Evolutionary conservation across 2,113 vertebrate genomes (phyloP).

Genomic region (Rhombomys opimus): DNA sequence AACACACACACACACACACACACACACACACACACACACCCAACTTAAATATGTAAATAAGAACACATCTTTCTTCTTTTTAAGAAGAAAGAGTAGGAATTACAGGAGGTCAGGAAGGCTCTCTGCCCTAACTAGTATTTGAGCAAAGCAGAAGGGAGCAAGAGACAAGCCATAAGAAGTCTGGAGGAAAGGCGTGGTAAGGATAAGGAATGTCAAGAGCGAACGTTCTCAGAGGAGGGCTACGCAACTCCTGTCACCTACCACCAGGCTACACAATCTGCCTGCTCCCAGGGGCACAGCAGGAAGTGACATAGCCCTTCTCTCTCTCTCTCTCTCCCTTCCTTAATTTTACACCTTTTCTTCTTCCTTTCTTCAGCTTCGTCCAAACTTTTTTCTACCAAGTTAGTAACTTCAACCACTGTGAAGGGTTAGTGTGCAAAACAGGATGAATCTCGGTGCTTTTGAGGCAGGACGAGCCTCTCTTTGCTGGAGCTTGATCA

Average conservation of each 20-base stretch:
- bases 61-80: neutral
- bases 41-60: neutral
- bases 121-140: neutral
- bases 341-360: neutral
- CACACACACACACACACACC: neutral
- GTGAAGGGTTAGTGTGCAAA: neutral
- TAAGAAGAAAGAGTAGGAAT: neutral
- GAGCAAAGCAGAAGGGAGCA: neutral
- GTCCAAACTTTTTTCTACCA: neutral
- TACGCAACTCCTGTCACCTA: neutral
- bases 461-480: neutral
- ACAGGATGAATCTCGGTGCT: neutral
- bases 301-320: neutral
- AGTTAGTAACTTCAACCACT: neutral
- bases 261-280: too few species aligned
- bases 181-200: neutral
- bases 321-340: neutral
- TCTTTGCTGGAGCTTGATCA: neutral
- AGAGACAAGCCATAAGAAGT: neutral
- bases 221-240: neutral
- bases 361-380: neutral
- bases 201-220: neutral
- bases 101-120: neutral
- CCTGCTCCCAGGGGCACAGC: neutral
- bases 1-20: neutral